A percentile compares a stretch with the other conserved stretches of the same genome.
Evolutionary conservation across 2,888 invertebrate genomes (phyloP).

Genomic region (Polydrusus cervinus): DNA sequence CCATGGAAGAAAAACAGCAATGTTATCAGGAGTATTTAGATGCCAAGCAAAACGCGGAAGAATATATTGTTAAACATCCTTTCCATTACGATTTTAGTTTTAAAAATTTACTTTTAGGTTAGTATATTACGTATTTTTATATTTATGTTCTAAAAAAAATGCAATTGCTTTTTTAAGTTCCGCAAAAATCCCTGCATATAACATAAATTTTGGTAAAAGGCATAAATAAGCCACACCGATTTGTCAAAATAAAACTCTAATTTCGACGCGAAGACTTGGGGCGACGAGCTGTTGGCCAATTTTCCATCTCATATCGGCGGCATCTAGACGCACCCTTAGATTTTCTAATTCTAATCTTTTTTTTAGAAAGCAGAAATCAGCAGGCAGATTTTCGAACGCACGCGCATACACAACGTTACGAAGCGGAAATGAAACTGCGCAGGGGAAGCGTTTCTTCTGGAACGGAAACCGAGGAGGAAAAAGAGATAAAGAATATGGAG

Average conservation of each 20-base stretch:
- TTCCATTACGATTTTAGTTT: constrained; percentile 75
- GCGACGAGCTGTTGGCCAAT: too few species aligned
- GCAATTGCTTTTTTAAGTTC: too few species aligned
- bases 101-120: constrained; percentile 71
- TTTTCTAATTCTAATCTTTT: too few species aligned
- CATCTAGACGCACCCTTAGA: not conserved
- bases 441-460: constrained; percentile 2
- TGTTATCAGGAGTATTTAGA: constrained; percentile 70
- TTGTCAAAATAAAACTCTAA: too few species aligned
- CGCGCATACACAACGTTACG: constrained; percentile 25
- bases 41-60: constrained; percentile 66
- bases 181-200: too few species aligned
- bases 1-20: constrained; percentile 57
- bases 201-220: too few species aligned
- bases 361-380: constrained; percentile 37
- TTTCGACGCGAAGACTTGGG: too few species aligned
- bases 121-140: too few species aligned
- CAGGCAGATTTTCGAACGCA: constrained; percentile 13
- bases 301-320: too few species aligned
- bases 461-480: not conserved
- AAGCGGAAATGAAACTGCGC: constrained; percentile 26
- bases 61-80: constrained; percentile 72
- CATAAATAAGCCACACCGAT: too few species aligned
- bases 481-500: not conserved
- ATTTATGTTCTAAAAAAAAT: too few species aligned